A percentile compares a stretch with the other conserved stretches of the same genome.
Evolutionary conservation across 1,140 invertebrate genomes (phyloP).

Genomic region (Centruroides sculpturatus): DNA sequence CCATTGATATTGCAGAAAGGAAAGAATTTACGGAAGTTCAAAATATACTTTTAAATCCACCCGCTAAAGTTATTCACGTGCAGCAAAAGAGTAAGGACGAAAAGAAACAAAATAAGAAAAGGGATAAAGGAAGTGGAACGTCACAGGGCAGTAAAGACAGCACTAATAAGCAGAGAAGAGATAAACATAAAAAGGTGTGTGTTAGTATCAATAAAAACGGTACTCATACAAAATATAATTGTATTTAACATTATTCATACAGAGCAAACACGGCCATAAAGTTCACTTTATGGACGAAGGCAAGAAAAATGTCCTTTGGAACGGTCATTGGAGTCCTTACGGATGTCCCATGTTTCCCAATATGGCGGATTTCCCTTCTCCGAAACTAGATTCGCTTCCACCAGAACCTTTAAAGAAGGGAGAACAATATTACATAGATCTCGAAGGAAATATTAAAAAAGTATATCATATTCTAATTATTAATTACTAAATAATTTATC

Average conservation of each 20-base stretch:
- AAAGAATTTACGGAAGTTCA: constrained; percentile 74
- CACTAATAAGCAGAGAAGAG: constrained; percentile 23
- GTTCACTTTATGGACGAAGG: constrained; percentile 11
- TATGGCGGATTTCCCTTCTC: constrained; percentile 62
- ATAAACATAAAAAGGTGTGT: constrained; percentile 6
- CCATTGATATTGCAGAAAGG: constrained; percentile 70
- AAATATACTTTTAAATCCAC: constrained; percentile 50
- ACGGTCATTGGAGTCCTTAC: constrained; percentile 46
- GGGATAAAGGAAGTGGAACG: constrained; percentile 20
- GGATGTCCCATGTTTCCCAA: constrained; percentile 68
- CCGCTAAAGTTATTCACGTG: constrained; percentile 26
- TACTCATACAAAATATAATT: too few species aligned
- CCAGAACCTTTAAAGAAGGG: constrained; percentile 69
- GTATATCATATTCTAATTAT: constrained; percentile 21
- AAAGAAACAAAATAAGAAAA: constrained; percentile 10
- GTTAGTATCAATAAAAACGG: too few species aligned
- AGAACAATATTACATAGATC: constrained; percentile 85
- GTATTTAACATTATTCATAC: neutral
- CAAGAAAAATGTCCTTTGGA: neutral
- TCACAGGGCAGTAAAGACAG: constrained; percentile 13
- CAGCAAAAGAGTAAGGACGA: constrained; percentile 31
- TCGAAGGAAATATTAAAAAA: constrained; percentile 91
- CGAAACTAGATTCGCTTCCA: constrained; percentile 66
- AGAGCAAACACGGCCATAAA: constrained; percentile 17
- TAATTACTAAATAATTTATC: too few species aligned